Percentiles rank a stretch among this genome's conserved stretches.
Evolutionary conservation across 2,888 invertebrate genomes (phyloP).

Genomic region (Polydrusus cervinus): DNA sequence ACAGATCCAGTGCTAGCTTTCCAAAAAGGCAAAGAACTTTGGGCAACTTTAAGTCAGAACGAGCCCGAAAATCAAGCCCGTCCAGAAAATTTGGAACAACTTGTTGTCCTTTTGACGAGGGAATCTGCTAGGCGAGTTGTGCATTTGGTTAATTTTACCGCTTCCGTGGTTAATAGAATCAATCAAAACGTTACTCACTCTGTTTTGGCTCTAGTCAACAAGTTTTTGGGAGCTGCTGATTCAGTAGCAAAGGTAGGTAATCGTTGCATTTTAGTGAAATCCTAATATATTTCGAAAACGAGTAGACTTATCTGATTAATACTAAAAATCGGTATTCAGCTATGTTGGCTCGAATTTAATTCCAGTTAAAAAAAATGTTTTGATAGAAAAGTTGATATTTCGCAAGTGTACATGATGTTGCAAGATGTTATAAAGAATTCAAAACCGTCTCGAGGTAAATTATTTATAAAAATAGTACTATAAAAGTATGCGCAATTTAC

Average conservation of each 20-base stretch:
- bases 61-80: constrained; percentile 91
- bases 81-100: constrained; percentile 84
- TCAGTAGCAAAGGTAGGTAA: constrained; percentile 78
- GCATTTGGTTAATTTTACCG: constrained; percentile 84
- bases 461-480: no score
- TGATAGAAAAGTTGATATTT: no score
- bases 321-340: no score
- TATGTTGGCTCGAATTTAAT: no score
- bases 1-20: constrained; percentile 85
- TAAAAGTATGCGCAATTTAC: no score
- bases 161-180: constrained; percentile 74
- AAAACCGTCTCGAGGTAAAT: no score
- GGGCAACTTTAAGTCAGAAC: constrained; percentile 80
- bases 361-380: no score
- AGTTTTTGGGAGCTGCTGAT: constrained; percentile 76
- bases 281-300: no score
- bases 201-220: constrained; percentile 69
- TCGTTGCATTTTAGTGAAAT: no score
- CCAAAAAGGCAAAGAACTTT: constrained; percentile 83
- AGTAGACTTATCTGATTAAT: no score
- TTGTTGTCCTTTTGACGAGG: constrained; percentile 83
- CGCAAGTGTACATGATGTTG: no score
- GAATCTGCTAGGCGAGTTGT: constrained; percentile 86
- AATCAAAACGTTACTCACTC: constrained; percentile 71
- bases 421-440: no score